Conservation (phyloP, 2,888 invertebrate species). For the Callyntrura sp. region DNA sequence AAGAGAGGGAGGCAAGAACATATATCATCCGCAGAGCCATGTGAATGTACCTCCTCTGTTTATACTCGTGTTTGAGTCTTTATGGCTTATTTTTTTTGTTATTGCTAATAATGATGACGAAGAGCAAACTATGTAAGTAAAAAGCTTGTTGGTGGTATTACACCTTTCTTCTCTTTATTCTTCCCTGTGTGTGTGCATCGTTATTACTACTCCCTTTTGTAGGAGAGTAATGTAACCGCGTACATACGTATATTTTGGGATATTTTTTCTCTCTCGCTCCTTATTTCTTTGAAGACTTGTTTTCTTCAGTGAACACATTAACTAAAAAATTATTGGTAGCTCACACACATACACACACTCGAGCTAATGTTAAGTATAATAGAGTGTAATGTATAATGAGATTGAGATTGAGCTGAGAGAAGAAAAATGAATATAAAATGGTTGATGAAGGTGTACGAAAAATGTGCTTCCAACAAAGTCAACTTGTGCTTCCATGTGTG, state of each 20-base stretch:
- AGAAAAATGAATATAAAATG: constrained; percentile 32
- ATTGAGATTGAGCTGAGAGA: constrained; percentile 63
- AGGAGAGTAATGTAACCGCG: background rate
- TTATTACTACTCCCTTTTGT: background rate
- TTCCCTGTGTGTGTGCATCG: background rate
- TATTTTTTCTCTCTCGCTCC: background rate
- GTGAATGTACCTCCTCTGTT: constrained; percentile 54
- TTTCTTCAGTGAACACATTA: background rate
- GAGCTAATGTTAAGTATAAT: constrained; percentile 13
- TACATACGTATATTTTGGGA: background rate
- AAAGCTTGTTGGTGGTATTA: constrained; percentile 42
- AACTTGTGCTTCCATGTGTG: constrained; percentile 80
- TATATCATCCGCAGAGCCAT: constrained; percentile 57
- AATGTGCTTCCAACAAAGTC: constrained; percentile 41
- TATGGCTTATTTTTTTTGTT: constrained; percentile 48
- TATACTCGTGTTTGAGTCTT: constrained; percentile 65
- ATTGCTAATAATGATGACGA: constrained; percentile 68
- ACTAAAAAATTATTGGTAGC: constrained; percentile 58
- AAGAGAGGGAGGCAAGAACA: constrained; percentile 51
- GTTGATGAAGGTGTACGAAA: background rate
- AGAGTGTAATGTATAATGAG: constrained; percentile 60
- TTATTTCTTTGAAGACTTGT: background rate
- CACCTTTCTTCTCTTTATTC: constrained; percentile 42
- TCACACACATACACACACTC: constrained; percentile 51
- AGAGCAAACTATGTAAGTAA: constrained; percentile 46